phyloP scores from a whole-genome alignment of 2,888 invertebrate genomes.

The Diaphora mendica region DNA sequence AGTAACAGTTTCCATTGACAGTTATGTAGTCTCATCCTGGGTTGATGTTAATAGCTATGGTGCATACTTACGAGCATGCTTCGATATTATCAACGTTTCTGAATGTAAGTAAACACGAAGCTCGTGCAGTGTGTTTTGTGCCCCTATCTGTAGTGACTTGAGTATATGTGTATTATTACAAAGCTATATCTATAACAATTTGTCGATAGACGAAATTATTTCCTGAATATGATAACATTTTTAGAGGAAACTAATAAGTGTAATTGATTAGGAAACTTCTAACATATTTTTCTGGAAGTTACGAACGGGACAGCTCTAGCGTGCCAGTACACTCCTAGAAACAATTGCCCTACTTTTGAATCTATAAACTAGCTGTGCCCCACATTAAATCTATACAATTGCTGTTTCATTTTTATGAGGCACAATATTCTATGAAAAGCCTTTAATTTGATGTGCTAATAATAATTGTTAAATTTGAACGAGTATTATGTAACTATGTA shows the following conservation, averaged over 20 bases:
- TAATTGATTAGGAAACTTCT: not conserved
- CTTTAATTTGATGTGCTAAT: not conserved
- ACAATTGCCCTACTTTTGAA: not conserved
- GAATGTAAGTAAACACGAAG: not conserved
- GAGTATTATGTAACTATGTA: no score
- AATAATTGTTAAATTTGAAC: not conserved
- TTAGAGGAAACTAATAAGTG: no score
- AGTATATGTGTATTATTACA: no score
- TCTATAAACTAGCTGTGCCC: not conserved
- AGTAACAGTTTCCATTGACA: not conserved
- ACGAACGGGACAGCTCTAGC: not conserved
- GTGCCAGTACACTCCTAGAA: not conserved
- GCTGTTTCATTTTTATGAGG: not conserved
- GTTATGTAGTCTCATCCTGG: not conserved
- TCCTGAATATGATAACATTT: no score
- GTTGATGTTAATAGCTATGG: not conserved
- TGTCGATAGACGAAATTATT: no score
- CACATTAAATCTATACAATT: not conserved
- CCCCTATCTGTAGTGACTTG: no score
- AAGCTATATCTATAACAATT: no score
- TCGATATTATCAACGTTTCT: not conserved
- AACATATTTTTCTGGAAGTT: not conserved
- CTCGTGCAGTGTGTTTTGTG: no score
- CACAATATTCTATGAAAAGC: not conserved
- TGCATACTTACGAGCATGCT: not conserved